A percentile compares a stretch with the other conserved stretches of the same genome.
These are phyloP conservation scores for Hydrolagus affinis DNA, from an alignment of 2,113 vertebrate species.

Conservation along the genomic window DNA sequence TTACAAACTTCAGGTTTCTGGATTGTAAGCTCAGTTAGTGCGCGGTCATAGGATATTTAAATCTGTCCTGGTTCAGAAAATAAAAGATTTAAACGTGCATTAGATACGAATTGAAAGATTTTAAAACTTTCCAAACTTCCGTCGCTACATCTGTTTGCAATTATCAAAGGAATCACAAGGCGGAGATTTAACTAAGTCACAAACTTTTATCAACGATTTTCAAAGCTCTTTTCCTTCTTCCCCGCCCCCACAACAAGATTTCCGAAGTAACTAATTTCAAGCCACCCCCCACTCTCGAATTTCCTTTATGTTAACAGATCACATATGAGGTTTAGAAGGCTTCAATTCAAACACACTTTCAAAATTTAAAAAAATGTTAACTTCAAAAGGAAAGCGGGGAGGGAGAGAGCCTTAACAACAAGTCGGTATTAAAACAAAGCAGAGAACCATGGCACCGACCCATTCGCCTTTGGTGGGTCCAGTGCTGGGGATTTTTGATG, in stretches of 20 bases:
- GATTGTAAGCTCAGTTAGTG: neutral
- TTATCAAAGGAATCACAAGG: neutral
- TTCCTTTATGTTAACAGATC: neutral
- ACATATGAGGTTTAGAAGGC: too few relatives aligned
- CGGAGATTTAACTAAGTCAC: neutral
- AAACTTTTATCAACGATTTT: neutral
- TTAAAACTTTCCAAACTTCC: neutral
- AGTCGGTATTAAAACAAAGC: too few relatives aligned
- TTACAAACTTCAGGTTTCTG: neutral
- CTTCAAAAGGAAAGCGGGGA: too few relatives aligned
- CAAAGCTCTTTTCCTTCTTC: too few relatives aligned
- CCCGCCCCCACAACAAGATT: neutral
- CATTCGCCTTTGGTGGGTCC: too few relatives aligned
- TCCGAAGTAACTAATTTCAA: neutral
- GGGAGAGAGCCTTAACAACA: too few relatives aligned
- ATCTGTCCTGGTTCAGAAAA: neutral
- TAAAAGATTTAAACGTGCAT: too few relatives aligned
- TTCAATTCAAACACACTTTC: too few relatives aligned
- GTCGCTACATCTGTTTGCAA: conserved; percentile 15
- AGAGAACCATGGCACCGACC: too few relatives aligned
- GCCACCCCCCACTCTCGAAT: too few relatives aligned
- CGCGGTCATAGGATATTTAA: neutral
- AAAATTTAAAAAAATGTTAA: too few relatives aligned
- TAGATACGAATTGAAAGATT: neutral
- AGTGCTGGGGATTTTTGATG: too few relatives aligned